These are phyloP conservation scores for Spheniscus humboldti DNA, from an alignment of 2,797 vertebrate species.

Conservation along the genomic window DNA sequence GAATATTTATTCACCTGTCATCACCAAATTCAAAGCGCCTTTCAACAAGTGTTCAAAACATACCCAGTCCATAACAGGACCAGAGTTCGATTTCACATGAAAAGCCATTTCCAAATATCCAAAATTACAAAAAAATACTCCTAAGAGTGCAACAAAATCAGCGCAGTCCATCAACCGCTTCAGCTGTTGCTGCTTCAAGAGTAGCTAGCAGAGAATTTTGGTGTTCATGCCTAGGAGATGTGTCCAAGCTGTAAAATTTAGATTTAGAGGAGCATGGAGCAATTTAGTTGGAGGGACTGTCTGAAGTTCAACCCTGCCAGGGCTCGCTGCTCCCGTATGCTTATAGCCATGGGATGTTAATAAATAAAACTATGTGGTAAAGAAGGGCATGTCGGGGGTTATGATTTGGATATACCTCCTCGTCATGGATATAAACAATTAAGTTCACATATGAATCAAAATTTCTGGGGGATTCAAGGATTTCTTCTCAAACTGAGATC, in stretches of 20 bases:
- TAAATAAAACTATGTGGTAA: background rate
- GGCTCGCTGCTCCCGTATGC: fast-evolving
- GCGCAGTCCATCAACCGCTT: background rate
- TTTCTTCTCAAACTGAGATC: background rate
- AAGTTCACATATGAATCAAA: background rate
- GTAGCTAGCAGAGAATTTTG: background rate
- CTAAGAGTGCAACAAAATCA: background rate
- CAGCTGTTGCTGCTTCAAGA: background rate
- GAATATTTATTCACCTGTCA: background rate
- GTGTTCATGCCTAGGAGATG: background rate
- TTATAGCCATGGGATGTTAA: background rate
- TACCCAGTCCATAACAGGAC: background rate
- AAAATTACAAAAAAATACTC: background rate
- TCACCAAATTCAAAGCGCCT: background rate
- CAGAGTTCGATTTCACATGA: background rate
- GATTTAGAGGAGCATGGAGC: background rate
- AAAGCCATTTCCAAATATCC: background rate
- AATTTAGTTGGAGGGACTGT: background rate
- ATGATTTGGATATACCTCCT: background rate
- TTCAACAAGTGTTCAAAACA: background rate
- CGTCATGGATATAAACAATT: background rate
- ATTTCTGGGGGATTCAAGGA: background rate
- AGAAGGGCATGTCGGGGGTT: fast-evolving
- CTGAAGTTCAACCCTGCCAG: background rate
- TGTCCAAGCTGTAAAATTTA: background rate